phyloP scores from a whole-genome alignment of 2,113 vertebrate species.

The Chloebia gouldiae region DNA sequence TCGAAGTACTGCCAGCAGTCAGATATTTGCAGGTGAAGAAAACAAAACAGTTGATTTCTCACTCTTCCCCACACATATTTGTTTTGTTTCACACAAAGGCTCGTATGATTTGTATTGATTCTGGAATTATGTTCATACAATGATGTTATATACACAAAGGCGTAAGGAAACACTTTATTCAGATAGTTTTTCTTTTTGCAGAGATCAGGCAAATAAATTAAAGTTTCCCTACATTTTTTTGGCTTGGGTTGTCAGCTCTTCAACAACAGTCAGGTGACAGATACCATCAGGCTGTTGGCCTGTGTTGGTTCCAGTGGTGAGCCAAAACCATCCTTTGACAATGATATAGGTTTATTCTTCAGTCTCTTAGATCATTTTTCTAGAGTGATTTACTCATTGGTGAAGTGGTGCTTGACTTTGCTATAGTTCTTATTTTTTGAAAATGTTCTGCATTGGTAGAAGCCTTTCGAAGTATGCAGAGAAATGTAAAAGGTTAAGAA shows the following conservation, averaged over 20 bases:
- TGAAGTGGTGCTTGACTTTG: background rate
- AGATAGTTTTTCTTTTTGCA: background rate
- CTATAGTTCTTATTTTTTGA: background rate
- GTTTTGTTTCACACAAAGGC: background rate
- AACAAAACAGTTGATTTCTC: background rate
- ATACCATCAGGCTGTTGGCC: background rate
- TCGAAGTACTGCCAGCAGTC: background rate
- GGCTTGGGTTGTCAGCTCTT: background rate
- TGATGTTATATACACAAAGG: background rate
- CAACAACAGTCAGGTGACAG: background rate
- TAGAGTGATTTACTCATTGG: background rate
- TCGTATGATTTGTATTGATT: background rate
- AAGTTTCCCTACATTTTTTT: background rate
- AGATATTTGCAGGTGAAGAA: background rate
- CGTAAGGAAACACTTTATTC: background rate
- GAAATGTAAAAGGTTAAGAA: background rate
- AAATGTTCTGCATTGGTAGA: background rate
- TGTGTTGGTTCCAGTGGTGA: background rate
- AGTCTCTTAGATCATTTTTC: background rate
- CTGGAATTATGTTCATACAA: background rate
- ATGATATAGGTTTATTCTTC: background rate
- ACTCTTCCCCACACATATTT: background rate
- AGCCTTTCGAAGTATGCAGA: background rate
- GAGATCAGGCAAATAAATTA: background rate
- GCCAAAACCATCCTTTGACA: background rate